Conservation (phyloP, 2,797 vertebrate genomes). For the Pipistrellus pipistrellus region DNA sequence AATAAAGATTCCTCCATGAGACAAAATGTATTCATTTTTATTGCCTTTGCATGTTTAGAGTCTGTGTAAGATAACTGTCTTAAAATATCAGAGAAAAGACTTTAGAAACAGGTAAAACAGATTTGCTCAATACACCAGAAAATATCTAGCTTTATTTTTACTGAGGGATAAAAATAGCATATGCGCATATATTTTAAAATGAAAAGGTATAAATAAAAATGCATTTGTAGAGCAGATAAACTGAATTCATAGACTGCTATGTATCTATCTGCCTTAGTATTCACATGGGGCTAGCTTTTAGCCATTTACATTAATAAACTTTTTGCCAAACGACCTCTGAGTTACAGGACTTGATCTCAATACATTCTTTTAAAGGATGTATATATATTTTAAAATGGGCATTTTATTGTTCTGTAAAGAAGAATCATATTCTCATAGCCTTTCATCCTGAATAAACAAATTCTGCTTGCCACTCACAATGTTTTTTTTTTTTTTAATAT, state of each 20-base stretch:
- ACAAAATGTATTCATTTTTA: constrained; percentile 57
- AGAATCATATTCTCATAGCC: not conserved
- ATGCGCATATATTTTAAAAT: constrained; percentile 71
- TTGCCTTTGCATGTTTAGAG: constrained; percentile 50
- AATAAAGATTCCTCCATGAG: constrained; percentile 47
- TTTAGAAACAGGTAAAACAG: constrained; percentile 74
- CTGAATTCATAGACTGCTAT: constrained; percentile 59
- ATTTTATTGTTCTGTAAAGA: constrained; percentile 46
- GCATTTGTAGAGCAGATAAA: constrained; percentile 58
- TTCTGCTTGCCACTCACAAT: not conserved
- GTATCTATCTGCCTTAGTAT: constrained; percentile 34
- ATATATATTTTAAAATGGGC: not conserved
- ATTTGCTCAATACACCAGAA: constrained; percentile 69
- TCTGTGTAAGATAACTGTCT: constrained; percentile 56
- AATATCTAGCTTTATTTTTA: constrained; percentile 74
- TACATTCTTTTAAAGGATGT: not conserved
- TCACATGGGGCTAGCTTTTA: constrained; percentile 53
- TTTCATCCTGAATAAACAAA: constrained; percentile 54
- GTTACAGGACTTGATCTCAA: constrained; percentile 28
- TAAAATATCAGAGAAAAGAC: constrained; percentile 72
- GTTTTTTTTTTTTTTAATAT: constrained; percentile 49
- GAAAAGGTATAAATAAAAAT: constrained; percentile 78
- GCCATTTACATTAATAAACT: not conserved
- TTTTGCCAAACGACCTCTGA: constrained; percentile 50
- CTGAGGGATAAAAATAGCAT: constrained; percentile 76